These are phyloP conservation scores for Punctoribates punctum DNA, from an alignment of 2,888 invertebrate genomes.

Conservation along the genomic window DNA sequence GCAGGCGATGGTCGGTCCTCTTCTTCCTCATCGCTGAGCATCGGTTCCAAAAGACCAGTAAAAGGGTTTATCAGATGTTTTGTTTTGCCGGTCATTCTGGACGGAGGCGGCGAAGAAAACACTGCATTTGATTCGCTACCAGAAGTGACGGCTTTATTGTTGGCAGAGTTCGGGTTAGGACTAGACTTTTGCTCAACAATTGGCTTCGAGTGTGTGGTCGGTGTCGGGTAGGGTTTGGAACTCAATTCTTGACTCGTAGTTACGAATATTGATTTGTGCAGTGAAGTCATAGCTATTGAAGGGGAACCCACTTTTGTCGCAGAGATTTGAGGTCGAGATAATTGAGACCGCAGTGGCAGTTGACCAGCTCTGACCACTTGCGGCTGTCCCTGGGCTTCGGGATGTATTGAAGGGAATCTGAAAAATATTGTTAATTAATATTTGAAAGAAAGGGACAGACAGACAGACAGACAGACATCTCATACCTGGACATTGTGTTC, in stretches of 20 bases:
- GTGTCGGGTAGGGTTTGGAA: not conserved
- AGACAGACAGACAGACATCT: not conserved
- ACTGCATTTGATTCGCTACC: slow-evolving; percentile 1
- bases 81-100: slow-evolving; percentile 44
- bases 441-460: not conserved
- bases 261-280: slow-evolving; percentile 11
- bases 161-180: slow-evolving; percentile 11
- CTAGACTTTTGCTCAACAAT: slow-evolving; percentile 13
- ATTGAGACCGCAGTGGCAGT: slow-evolving; percentile 45
- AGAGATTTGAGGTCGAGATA: slow-evolving; percentile 1
- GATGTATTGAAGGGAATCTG: slow-evolving; percentile 47
- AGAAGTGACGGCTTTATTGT: slow-evolving; percentile 24
- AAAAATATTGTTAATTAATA: not conserved
- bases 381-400: slow-evolving; percentile 47
- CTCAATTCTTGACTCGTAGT: slow-evolving; percentile 10
- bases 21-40: slow-evolving; percentile 62
- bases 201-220: not conserved
- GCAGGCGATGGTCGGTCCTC: slow-evolving; percentile 46
- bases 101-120: slow-evolving; percentile 46
- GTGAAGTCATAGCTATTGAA: slow-evolving; percentile 43
- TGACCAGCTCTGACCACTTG: slow-evolving; percentile 46
- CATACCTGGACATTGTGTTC: slow-evolving; percentile 23
- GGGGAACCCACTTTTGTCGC: slow-evolving; percentile 44
- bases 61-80: slow-evolving; percentile 85
- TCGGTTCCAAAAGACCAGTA: slow-evolving; percentile 76